phyloP scores from a whole-genome alignment of 2,888 invertebrate genomes.

The Pyrochroa serraticornis region DNA sequence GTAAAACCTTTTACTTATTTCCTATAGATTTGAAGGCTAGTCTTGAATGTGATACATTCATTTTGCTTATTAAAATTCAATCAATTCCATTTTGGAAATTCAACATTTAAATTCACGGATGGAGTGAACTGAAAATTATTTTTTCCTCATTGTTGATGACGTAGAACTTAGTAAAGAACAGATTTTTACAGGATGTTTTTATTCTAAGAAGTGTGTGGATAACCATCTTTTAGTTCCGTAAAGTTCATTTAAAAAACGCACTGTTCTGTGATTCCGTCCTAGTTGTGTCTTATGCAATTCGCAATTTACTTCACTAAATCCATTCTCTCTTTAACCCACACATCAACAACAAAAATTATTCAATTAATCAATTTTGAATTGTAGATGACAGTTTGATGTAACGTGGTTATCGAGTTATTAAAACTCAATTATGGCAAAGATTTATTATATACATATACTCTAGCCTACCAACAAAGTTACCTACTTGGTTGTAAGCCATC shows the following conservation, averaged over 20 bases:
- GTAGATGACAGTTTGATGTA: too few species aligned
- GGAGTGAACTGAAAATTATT: background rate
- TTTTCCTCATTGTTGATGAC: slow-evolving; percentile 7
- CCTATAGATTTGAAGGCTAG: too few species aligned
- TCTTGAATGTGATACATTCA: background rate
- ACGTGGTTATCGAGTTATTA: too few species aligned
- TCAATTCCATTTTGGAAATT: background rate
- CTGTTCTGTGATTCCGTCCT: slow-evolving; percentile 37
- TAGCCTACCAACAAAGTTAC: too few species aligned
- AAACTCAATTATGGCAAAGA: too few species aligned
- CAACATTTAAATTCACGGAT: slow-evolving; percentile 6
- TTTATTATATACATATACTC: too few species aligned
- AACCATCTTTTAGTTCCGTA: slow-evolving; percentile 23
- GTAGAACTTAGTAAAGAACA: background rate
- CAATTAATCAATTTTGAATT: too few species aligned
- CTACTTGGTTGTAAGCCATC: too few species aligned
- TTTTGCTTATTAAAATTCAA: background rate
- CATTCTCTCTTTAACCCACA: too few species aligned
- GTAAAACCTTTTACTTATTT: slow-evolving; percentile 19
- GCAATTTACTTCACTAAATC: too few species aligned
- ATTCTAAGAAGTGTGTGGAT: too few species aligned
- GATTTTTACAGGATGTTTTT: background rate
- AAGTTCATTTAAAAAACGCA: slow-evolving; percentile 30
- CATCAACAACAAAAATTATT: too few species aligned
- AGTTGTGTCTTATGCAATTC: background rate